Conservation (phyloP, 1,140 invertebrate species). For the Bombus balteatus region DNA sequence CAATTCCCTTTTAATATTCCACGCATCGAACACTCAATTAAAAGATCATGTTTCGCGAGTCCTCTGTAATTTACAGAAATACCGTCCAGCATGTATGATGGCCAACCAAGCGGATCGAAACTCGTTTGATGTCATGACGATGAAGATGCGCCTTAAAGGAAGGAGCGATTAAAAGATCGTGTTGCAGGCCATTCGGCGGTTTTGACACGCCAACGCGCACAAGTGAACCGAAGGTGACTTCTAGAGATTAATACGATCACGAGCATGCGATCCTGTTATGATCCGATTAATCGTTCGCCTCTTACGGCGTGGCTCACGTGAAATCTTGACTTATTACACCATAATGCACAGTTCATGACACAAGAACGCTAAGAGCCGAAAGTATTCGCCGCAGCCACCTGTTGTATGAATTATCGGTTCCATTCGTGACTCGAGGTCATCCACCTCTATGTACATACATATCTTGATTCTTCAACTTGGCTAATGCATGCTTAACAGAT, state of each 20-base stretch:
- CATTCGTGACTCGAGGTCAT: background rate
- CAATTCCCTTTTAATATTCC: background rate
- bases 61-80: background rate
- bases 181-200: background rate
- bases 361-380: background rate
- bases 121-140: background rate
- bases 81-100: too few species aligned
- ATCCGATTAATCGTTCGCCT: slow-evolving; percentile 41
- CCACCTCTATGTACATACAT: background rate
- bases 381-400: slow-evolving; percentile 20
- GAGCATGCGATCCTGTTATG: background rate
- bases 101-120: background rate
- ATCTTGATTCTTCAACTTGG: background rate
- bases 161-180: too few species aligned
- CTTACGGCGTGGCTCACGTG: background rate
- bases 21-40: background rate
- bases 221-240: background rate
- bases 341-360: background rate
- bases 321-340: slow-evolving; percentile 31
- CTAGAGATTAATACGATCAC: slow-evolving; percentile 43
- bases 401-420: slow-evolving; percentile 42
- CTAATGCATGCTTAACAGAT: background rate
- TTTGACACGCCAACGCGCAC: background rate
- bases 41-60: background rate
- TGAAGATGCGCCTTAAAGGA: background rate